phyloP scores from a whole-genome alignment of 2,888 invertebrate genomes.

The Metopia argyrocephala region DNA sequence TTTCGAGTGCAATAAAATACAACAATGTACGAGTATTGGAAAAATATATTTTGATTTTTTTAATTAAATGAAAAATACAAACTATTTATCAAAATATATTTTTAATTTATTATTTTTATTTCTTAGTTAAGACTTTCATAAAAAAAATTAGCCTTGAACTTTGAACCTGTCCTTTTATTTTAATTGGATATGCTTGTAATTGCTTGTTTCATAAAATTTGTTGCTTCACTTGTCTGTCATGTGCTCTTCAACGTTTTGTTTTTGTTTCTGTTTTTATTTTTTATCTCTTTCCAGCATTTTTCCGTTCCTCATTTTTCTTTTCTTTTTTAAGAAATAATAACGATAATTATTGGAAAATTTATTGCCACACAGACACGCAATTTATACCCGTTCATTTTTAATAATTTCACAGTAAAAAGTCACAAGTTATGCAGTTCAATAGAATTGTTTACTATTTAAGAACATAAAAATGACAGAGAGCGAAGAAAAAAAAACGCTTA shows the following conservation, averaged over 20 bases:
- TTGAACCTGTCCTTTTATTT: neutral
- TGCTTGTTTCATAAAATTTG: neutral
- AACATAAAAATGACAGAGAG: neutral
- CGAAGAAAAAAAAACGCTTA: no score
- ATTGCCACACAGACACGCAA: neutral
- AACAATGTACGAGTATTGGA: neutral
- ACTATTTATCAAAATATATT: no score
- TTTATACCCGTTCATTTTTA: neutral
- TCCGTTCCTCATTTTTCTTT: neutral
- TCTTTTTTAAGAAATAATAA: neutral
- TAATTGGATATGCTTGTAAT: neutral
- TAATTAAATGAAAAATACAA: no score
- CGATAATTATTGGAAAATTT: conserved; percentile 7
- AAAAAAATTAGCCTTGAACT: neutral
- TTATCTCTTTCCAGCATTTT: neutral
- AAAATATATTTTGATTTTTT: no score
- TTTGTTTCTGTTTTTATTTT: neutral
- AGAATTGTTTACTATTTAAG: neutral
- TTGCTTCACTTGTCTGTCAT: neutral
- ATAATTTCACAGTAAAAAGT: neutral
- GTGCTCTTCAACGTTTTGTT: no score
- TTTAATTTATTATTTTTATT: no score
- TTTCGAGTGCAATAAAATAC: neutral
- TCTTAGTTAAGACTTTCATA: neutral
- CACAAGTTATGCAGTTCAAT: neutral